phyloP scores from a whole-genome alignment of 2,888 invertebrate species.

The Lampropteryx suffumata region DNA sequence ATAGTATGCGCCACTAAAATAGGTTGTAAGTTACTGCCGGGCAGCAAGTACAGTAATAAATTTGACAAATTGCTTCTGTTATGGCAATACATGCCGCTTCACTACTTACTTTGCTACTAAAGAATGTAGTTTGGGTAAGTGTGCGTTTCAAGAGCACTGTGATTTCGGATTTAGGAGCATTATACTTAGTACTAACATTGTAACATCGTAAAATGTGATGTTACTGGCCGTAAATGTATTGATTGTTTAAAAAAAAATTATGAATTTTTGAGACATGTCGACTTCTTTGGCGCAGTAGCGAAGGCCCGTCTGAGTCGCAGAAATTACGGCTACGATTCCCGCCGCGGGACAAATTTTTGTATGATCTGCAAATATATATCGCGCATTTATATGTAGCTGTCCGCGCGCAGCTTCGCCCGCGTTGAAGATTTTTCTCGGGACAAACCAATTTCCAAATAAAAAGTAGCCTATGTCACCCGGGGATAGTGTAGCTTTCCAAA shows the following conservation, averaged over 20 bases:
- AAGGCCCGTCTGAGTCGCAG: too few relatives aligned
- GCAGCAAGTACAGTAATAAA: slow-evolving; percentile 49
- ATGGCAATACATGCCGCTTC: slow-evolving; percentile 50
- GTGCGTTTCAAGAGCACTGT: slow-evolving; percentile 9
- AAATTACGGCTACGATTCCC: too few relatives aligned
- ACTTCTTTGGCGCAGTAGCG: too few relatives aligned
- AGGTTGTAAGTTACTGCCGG: slow-evolving; percentile 45
- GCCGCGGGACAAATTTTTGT: too few relatives aligned
- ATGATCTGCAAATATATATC: too few relatives aligned
- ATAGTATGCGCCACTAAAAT: slow-evolving; percentile 47
- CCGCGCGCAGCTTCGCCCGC: too few relatives aligned
- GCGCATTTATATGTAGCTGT: too few relatives aligned
- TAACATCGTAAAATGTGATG: slow-evolving; percentile 18
- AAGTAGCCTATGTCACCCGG: too few relatives aligned
- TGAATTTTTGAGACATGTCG: slow-evolving; percentile 13
- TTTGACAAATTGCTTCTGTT: slow-evolving; percentile 54
- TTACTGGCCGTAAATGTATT: slow-evolving; percentile 23
- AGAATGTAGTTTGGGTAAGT: slow-evolving; percentile 35
- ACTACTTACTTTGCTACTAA: slow-evolving; percentile 46
- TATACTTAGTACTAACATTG: slow-evolving; percentile 24
- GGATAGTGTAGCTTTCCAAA: too few relatives aligned
- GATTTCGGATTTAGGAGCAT: slow-evolving; percentile 19
- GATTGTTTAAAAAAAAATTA: slow-evolving; percentile 8
- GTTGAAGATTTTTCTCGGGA: too few relatives aligned
- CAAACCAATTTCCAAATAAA: too few relatives aligned